Evolutionary conservation across 2,113 vertebrate species (phyloP).

Genomic region (Microtus pennsylvanicus): DNA sequence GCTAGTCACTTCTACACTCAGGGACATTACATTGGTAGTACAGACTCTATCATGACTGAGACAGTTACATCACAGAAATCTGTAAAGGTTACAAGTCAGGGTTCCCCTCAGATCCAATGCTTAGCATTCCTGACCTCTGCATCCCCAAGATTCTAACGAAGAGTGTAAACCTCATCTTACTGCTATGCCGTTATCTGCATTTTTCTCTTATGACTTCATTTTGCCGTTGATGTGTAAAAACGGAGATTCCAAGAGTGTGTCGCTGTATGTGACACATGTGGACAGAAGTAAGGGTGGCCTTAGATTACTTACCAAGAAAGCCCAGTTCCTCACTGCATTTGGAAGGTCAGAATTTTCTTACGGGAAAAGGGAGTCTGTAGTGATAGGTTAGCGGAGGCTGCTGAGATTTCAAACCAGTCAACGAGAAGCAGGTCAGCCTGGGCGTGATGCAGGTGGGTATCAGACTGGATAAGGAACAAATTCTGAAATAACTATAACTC

Average conservation of each 20-base stretch:
- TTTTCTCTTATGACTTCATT: slow-evolving; percentile 27
- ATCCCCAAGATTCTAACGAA: background rate
- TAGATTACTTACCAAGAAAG: background rate
- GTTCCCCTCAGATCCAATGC: background rate
- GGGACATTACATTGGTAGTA: background rate
- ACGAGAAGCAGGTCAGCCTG: slow-evolving; percentile 18
- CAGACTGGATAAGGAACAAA: background rate
- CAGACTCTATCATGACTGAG: background rate
- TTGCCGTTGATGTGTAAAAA: background rate
- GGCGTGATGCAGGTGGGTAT: background rate
- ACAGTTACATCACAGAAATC: background rate
- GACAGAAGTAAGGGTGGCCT: background rate
- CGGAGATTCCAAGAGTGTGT: background rate
- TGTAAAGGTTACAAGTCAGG: background rate
- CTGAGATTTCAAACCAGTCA: slow-evolving; percentile 41
- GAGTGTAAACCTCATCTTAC: background rate
- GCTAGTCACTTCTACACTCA: background rate
- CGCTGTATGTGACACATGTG: background rate
- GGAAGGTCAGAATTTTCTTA: background rate
- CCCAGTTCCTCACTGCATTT: background rate
- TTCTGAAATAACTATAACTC: background rate
- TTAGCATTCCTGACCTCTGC: background rate
- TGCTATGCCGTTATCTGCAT: background rate
- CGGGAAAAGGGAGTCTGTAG: background rate
- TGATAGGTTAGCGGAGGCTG: background rate